These are phyloP conservation scores for Digitonthophagus gazella DNA, from an alignment of 2,888 invertebrate genomes.

Conservation along the genomic window DNA sequence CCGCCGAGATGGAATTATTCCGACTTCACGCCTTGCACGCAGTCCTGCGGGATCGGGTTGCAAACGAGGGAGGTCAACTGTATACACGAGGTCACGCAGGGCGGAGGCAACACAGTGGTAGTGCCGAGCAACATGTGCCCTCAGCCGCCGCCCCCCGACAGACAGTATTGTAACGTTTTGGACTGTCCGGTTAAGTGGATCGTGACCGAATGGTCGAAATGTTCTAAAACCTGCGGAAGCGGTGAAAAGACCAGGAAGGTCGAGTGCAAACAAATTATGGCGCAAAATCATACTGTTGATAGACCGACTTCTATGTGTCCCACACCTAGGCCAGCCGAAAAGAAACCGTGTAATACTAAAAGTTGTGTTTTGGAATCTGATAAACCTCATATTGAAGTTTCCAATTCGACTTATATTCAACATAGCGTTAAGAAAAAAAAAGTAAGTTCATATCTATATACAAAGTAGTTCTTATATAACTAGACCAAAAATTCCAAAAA, in stretches of 20 bases:
- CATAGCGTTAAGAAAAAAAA: conserved; percentile 78
- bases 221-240: conserved; percentile 90
- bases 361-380: conserved; percentile 73
- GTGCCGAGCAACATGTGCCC: conserved; percentile 94
- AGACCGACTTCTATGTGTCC: conserved; percentile 75
- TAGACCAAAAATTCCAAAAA: neutral
- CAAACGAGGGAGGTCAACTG: conserved; percentile 89
- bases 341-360: conserved; percentile 82
- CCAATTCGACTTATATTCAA: conserved; percentile 80
- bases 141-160: conserved; percentile 83
- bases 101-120: conserved; percentile 83
- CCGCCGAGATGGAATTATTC: conserved; percentile 93
- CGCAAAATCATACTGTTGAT: conserved; percentile 85
- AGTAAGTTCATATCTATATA: conserved; percentile 32
- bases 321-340: conserved; percentile 69
- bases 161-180: conserved; percentile 88
- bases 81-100: conserved; percentile 81
- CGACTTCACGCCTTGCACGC: conserved; percentile 85
- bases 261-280: conserved; percentile 89
- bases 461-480: neutral
- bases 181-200: conserved; percentile 93
- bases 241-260: conserved; percentile 83
- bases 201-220: conserved; percentile 85
- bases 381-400: conserved; percentile 72
- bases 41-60: conserved; percentile 91